Conservation (phyloP, 2,113 vertebrate genomes). For the Eubucco bourcierii region DNA sequence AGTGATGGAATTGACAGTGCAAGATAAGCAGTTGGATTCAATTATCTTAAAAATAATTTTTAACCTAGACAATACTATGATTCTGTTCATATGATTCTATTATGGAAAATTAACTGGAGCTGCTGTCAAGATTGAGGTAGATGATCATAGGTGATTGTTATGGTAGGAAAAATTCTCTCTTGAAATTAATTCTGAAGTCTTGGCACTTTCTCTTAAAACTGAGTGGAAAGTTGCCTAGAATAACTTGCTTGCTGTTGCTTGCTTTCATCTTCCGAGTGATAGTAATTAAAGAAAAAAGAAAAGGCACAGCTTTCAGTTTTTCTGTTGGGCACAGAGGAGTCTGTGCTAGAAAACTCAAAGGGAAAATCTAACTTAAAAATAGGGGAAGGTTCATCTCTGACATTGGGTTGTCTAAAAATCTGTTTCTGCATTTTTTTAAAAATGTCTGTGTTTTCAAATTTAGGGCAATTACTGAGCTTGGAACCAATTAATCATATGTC, state of each 20-base stretch:
- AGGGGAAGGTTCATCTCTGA: background rate
- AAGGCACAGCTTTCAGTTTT: background rate
- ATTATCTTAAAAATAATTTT: background rate
- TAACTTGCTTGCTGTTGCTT: background rate
- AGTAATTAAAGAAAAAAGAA: background rate
- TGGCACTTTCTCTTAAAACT: background rate
- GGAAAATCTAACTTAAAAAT: background rate
- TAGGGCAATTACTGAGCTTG: background rate
- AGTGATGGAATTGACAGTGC: background rate
- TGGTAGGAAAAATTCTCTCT: background rate
- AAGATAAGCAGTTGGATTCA: background rate
- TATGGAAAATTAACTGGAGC: background rate
- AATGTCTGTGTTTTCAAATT: background rate
- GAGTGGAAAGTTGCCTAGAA: background rate
- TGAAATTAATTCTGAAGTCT: background rate
- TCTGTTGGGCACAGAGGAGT: background rate
- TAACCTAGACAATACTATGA: background rate
- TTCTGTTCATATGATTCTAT: background rate
- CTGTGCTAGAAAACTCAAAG: background rate
- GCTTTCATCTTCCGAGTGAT: background rate
- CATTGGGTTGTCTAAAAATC: background rate
- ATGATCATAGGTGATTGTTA: background rate
- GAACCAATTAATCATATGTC: background rate
- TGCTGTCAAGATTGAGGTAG: background rate
- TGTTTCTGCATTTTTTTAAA: background rate